Base-by-base conservation (phyloP, 1,140 invertebrate species). In the Scylla paramamosain region DNA sequence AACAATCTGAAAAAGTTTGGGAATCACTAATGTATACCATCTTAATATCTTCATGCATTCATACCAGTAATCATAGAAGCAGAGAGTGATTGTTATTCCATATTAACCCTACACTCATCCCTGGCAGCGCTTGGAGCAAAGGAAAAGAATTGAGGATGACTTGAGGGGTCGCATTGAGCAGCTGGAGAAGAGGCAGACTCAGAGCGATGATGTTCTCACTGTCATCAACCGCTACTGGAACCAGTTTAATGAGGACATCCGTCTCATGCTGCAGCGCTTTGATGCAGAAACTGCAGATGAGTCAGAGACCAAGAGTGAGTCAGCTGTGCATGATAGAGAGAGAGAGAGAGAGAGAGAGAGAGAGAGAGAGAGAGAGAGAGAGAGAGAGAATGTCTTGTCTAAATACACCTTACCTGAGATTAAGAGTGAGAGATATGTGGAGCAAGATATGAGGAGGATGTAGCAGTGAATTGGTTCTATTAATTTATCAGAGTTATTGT, bases 221-320 rank as follows among this genome's bases (percentile, higher is more conserved):
- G 99, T 99, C 95, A 99, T 99, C 12, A 99, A 99, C 97, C 97
- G 99, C 95, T 99, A 99, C 97, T 99, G 99, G 99, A 99, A 99
- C 97, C 98, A 99, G 97, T 97, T 99, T 20, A 99, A 99, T 97
- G 99, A 99, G 97, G 99, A 99, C 97, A 99, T 99, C 96, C 97
- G 99, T 96, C 98, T 99, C 48, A 97, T 99, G 39, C 97, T 99
- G 94, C 99, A 99, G 97, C 97, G 99, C 96, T 99, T 99, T 97
- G 99, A 99, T 98, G 99, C 99, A 16, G 99, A 99, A 97, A 99
- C 99, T 77, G 98, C 99, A 46, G 99, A 99, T 97, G 99, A 99
- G 97, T 98, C 98, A 32, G 99, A 99, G 97, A 99, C 98, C 97
- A 98, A 98, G 97, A 99, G 98, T 99, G 97, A 97, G 96, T 93